A percentile compares a stretch with the other conserved stretches of the same genome.
These are phyloP conservation scores for Falco berigora DNA, from an alignment of 2,797 vertebrate species.

Conservation along the genomic window DNA sequence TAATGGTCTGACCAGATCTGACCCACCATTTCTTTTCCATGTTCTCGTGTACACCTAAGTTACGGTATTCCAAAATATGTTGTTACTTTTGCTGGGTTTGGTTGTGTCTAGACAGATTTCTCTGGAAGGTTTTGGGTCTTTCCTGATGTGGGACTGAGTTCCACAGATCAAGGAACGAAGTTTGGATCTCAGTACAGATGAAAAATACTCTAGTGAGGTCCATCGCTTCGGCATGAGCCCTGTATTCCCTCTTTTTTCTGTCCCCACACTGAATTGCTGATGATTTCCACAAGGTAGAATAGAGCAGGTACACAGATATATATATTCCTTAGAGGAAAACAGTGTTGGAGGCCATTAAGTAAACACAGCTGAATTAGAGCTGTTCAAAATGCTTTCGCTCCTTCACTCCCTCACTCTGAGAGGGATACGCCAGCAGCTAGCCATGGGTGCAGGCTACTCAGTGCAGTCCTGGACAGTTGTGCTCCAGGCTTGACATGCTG, in stretches of 20 bases:
- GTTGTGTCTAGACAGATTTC: neutral
- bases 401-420: neutral
- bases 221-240: neutral
- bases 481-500: neutral
- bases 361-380: neutral
- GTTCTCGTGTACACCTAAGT: neutral
- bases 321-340: neutral
- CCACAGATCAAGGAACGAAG: neutral
- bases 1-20: neutral
- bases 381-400: neutral
- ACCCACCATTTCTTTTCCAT: neutral
- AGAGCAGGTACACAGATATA: neutral
- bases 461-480: neutral
- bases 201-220: neutral
- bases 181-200: neutral
- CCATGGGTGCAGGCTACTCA: rapidly evolving
- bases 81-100: neutral
- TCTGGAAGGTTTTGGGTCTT: neutral
- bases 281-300: neutral
- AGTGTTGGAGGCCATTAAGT: neutral
- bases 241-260: neutral
- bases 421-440: neutral
- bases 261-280: neutral
- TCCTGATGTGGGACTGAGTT: neutral
- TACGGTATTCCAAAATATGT: neutral